Percentiles rank a stretch among this genome's conserved stretches.
These are phyloP conservation scores for Protophormia terraenovae DNA, from an alignment of 2,888 invertebrate species.

Conservation along the genomic window DNA sequence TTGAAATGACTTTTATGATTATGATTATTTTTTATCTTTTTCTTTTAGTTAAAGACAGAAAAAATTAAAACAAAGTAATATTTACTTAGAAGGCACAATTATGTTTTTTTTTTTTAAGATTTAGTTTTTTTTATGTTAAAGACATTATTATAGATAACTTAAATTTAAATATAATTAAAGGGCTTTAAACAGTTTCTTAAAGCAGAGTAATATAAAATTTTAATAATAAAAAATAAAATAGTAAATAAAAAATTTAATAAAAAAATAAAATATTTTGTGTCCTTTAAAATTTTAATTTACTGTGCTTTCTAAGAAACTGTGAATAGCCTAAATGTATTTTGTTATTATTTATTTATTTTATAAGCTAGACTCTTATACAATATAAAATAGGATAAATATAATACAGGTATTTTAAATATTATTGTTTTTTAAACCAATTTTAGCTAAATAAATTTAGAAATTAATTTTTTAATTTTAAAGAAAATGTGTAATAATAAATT, in stretches of 20 bases:
- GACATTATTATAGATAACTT: not conserved
- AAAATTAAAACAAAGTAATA: conserved; percentile 53
- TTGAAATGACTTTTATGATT: conserved; percentile 50
- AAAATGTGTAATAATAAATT: not conserved
- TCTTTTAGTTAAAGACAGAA: not conserved
- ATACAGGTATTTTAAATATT: conserved; percentile 12
- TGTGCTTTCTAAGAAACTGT: conserved; percentile 18
- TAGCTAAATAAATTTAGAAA: not conserved
- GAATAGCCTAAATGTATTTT: not conserved
- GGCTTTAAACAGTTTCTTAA: conserved; percentile 5
- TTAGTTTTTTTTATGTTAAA: conserved; percentile 61
- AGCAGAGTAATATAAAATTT: not conserved
- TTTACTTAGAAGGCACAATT: conserved; percentile 68
- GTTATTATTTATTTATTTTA: not conserved
- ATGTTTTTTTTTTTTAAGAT: conserved; percentile 50
- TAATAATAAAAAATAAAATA: not conserved
- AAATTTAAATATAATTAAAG: not conserved
- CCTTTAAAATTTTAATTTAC: not conserved
- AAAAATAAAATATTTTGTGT: not conserved
- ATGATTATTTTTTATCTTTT: conserved; percentile 38
- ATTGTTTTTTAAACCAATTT: not conserved
- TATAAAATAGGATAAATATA: conserved; percentile 39
- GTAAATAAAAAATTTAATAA: not conserved
- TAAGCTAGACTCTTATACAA: conserved; percentile 2
- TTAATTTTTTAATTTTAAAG: not conserved